A percentile compares a stretch with the other conserved stretches of the same genome.
phyloP scores from a whole-genome alignment of 2,888 invertebrate species.

The Hypomecis atomaria region DNA sequence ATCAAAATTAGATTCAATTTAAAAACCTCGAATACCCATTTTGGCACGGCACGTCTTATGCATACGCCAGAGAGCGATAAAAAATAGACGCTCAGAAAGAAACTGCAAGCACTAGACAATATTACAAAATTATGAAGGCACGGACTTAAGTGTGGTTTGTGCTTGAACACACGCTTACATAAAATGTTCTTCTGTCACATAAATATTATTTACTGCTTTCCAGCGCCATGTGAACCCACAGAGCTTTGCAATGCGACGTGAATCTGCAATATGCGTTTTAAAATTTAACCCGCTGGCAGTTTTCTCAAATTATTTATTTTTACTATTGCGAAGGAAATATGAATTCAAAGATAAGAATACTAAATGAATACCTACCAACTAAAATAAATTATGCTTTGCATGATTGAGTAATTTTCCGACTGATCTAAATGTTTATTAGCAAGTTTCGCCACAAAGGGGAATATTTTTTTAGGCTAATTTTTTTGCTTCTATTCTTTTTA shows the following conservation, averaged over 20 bases:
- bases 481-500: too few species aligned
- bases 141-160: conserved; percentile 7
- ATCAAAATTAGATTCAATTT: too few species aligned
- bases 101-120: neutral
- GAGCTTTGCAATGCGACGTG: neutral
- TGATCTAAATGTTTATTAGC: too few species aligned
- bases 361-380: too few species aligned
- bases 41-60: neutral
- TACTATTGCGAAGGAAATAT: too few species aligned
- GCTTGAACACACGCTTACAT: conserved; percentile 1
- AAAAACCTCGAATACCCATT: too few species aligned
- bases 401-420: too few species aligned
- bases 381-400: too few species aligned
- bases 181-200: conserved; percentile 14
- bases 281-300: neutral
- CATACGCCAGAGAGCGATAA: neutral
- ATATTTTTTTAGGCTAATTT: too few species aligned
- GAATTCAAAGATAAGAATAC: too few species aligned
- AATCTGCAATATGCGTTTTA: neutral
- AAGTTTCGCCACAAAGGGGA: too few species aligned
- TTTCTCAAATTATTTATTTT: too few species aligned
- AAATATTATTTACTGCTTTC: conserved; percentile 23
- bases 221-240: conserved; percentile 15
- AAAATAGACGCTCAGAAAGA: neutral
- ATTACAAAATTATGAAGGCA: neutral